Base-by-base conservation (phyloP, 2,113 vertebrate species). In the Sterrhoptilus dennistouni region DNA sequence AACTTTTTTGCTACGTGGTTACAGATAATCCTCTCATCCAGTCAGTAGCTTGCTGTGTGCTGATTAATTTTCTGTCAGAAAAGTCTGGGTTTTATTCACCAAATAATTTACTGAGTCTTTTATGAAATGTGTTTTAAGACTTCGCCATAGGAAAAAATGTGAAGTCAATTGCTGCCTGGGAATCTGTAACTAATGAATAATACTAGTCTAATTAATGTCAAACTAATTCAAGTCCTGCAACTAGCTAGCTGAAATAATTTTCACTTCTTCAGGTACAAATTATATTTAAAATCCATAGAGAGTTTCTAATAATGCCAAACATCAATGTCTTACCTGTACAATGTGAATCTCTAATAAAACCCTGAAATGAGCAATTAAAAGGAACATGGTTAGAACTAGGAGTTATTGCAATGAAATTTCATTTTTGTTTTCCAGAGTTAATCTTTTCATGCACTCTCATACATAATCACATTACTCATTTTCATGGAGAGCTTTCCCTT, bases 171-270 rank as follows among this genome's bases (percentile, higher is more conserved):
- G 61, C 74, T 89, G 63, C 36, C 72, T 81, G 71, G 57, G 49
- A 91, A 38, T 82, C 74, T 95, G 49, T 89, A 87, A 85, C 77
- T 95, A 84, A 95, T 97, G 89, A 94, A 95, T 93, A 93, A 85
- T 93, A 85, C 63, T 82, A 79, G 56, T 49, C 81, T 91, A 74
- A 96, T 96, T 94, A 93, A 93, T 90, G 81, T 83, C 54, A 89
- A 82, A 95, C 40, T 91, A 83, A 93, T 85, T 87, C 84, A 83
- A 77, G 54, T 53, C 36, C 57, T 83, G 33, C 70, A 91, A 83
- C 74, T 85, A 95, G 49, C n/a, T 87, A 79, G 33, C 61, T 85
- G 79, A 70, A 96, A 78, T 84, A 49, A 80, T 80, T 96, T 93
- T 91, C 61, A 61, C 25, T 91, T 80, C 16, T 94, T 88, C 31